phyloP scores from a whole-genome alignment of 2,888 invertebrate species.

The Leptothorax acervorum region DNA sequence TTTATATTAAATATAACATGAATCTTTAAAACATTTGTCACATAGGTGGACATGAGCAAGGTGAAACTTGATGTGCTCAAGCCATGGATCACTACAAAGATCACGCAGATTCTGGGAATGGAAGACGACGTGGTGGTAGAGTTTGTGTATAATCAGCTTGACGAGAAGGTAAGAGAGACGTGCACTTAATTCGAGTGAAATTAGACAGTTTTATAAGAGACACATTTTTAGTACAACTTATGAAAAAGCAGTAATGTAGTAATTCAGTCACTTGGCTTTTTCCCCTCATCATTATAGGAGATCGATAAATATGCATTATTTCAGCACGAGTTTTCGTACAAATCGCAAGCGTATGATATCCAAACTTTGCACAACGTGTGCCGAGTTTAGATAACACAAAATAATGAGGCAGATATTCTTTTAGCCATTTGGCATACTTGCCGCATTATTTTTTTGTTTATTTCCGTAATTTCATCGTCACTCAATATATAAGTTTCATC shows the following conservation, averaged over 20 bases:
- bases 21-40: background rate
- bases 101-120: constrained; percentile 98
- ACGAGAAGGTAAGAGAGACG: constrained; percentile 92
- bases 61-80: constrained; percentile 99
- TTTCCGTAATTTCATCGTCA: constrained; percentile 66
- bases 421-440: constrained; percentile 57
- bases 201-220: constrained; percentile 46
- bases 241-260: constrained; percentile 65
- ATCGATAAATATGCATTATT: constrained; percentile 83
- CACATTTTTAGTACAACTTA: constrained; percentile 54
- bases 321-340: constrained; percentile 80
- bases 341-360: constrained; percentile 66
- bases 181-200: constrained; percentile 13
- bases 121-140: constrained; percentile 99
- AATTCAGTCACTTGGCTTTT: constrained; percentile 85
- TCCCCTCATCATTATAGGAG: constrained; percentile 84
- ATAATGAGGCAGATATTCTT: constrained; percentile 71
- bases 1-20: background rate
- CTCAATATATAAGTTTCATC: constrained; percentile 64
- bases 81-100: constrained; percentile 99
- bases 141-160: constrained; percentile 99
- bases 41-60: constrained; percentile 98
- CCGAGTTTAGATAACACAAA: constrained; percentile 73
- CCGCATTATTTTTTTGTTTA: constrained; percentile 66
- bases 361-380: constrained; percentile 72